Evolutionary conservation across 1,140 invertebrate species (phyloP).

Genomic region (Trichogramma pretiosum): DNA sequence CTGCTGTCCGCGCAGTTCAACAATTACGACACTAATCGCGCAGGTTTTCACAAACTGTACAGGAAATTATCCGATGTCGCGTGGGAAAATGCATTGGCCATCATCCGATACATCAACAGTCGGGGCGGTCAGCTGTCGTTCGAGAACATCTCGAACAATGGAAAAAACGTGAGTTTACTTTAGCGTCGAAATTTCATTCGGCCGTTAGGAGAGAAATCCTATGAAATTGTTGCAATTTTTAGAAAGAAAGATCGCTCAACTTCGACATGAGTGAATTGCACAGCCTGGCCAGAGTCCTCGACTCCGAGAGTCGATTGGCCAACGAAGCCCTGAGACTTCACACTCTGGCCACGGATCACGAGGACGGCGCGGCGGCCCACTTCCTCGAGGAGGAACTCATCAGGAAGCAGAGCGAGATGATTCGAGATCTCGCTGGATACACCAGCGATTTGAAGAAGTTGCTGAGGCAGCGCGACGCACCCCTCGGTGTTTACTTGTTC

Average conservation of each 20-base stretch:
- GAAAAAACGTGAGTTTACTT: slow-evolving; percentile 24
- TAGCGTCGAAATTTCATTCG: neutral
- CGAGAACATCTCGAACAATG: slow-evolving; percentile 30
- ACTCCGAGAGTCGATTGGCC: slow-evolving; percentile 63
- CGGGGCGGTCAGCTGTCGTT: slow-evolving; percentile 55
- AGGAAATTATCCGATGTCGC: slow-evolving; percentile 61
- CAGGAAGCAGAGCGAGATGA: slow-evolving; percentile 54
- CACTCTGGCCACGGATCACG: slow-evolving; percentile 21
- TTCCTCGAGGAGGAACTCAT: slow-evolving; percentile 69
- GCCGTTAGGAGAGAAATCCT: no score
- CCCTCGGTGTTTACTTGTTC: slow-evolving; percentile 62
- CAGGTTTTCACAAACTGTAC: slow-evolving; percentile 68
- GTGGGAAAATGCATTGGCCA: slow-evolving; percentile 63
- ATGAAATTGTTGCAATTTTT: slow-evolving; percentile 10
- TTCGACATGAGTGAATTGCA: slow-evolving; percentile 52
- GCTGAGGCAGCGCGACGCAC: slow-evolving; percentile 51
- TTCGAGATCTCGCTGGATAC: slow-evolving; percentile 63
- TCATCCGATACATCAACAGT: slow-evolving; percentile 67
- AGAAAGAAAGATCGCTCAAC: slow-evolving; percentile 29
- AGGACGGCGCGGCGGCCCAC: slow-evolving; percentile 48
- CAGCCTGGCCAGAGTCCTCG: slow-evolving; percentile 62
- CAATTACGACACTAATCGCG: slow-evolving; percentile 65
- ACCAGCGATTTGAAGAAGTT: slow-evolving; percentile 61
- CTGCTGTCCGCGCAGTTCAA: slow-evolving; percentile 67
- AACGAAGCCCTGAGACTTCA: slow-evolving; percentile 60